These are phyloP conservation scores for Cantharis nigra DNA, from an alignment of 2,888 invertebrate genomes.

Conservation along the genomic window DNA sequence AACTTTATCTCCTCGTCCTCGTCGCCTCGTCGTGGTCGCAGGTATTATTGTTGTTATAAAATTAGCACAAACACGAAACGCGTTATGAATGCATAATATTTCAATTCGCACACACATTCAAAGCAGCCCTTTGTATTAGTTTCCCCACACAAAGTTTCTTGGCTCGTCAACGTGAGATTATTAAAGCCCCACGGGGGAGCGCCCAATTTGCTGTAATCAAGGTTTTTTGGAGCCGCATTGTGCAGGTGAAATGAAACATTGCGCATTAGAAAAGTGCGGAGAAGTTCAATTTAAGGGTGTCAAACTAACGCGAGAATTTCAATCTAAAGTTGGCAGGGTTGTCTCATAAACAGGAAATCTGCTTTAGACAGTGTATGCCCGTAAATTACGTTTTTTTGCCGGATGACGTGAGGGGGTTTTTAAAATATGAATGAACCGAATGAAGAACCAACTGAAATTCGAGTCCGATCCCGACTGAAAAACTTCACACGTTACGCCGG, in stretches of 20 bases:
- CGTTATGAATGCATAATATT: constrained; percentile 33
- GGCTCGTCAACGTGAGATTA: constrained; percentile 25
- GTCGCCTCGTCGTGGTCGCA: constrained; percentile 21
- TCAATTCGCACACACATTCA: constrained; percentile 30
- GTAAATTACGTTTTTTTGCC: constrained; percentile 46
- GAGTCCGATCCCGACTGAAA: background rate
- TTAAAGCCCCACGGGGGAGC: constrained; percentile 15
- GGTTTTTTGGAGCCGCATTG: background rate
- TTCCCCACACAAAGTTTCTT: constrained; percentile 25
- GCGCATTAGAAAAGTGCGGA: constrained; percentile 11
- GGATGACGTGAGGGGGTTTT: constrained; percentile 42
- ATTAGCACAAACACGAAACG: constrained; percentile 31
- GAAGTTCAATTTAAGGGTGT: constrained; percentile 24
- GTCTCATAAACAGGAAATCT: constrained; percentile 45
- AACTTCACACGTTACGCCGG: background rate
- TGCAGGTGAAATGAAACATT: background rate
- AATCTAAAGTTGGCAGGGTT: constrained; percentile 34
- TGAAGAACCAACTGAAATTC: constrained; percentile 37
- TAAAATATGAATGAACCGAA: constrained; percentile 45
- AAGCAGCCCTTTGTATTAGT: constrained; percentile 26
- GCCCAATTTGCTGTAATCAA: constrained; percentile 7
- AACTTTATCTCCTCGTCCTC: constrained; percentile 25
- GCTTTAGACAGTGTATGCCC: constrained; percentile 46
- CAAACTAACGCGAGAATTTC: constrained; percentile 32
- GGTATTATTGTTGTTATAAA: constrained; percentile 31